Percentiles rank a stretch among this genome's conserved stretches.
Conservation (phyloP, 2,888 invertebrate genomes). For the Meiosimyza decipiens region DNA sequence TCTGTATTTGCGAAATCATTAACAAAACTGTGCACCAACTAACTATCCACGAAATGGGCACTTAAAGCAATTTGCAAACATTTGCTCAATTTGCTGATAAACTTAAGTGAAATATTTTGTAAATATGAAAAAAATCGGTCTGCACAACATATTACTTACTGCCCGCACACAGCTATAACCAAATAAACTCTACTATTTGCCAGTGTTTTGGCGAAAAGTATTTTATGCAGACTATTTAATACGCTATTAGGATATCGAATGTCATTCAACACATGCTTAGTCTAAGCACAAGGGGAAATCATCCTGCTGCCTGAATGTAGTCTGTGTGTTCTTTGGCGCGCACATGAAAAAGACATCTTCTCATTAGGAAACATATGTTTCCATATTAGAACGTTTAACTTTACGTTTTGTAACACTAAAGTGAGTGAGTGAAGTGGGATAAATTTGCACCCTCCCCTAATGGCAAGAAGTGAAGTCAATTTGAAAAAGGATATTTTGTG, state of each 20-base stretch:
- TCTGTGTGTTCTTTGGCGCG: neutral
- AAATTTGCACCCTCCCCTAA: constrained; percentile 51
- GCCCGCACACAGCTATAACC: neutral
- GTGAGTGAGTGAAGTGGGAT: constrained; percentile 1
- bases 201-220: constrained; percentile 2
- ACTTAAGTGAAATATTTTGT: neutral
- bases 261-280: constrained; percentile 50
- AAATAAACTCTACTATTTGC: neutral
- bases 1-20: constrained; percentile 15
- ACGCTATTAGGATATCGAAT: constrained; percentile 64
- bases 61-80: constrained; percentile 21
- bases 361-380: constrained; percentile 66
- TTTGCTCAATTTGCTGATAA: constrained; percentile 17
- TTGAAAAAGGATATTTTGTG: constrained; percentile 50
- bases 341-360: constrained; percentile 56
- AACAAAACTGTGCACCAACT: neutral
- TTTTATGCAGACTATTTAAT: constrained; percentile 55
- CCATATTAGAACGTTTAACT: constrained; percentile 41
- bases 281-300: neutral
- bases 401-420: neutral
- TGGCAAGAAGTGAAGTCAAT: constrained; percentile 59
- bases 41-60: neutral
- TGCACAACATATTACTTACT: neutral
- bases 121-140: neutral
- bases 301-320: neutral